Conservation (phyloP, 2,797 vertebrate genomes). For the Spinibarbus caldwelli region DNA sequence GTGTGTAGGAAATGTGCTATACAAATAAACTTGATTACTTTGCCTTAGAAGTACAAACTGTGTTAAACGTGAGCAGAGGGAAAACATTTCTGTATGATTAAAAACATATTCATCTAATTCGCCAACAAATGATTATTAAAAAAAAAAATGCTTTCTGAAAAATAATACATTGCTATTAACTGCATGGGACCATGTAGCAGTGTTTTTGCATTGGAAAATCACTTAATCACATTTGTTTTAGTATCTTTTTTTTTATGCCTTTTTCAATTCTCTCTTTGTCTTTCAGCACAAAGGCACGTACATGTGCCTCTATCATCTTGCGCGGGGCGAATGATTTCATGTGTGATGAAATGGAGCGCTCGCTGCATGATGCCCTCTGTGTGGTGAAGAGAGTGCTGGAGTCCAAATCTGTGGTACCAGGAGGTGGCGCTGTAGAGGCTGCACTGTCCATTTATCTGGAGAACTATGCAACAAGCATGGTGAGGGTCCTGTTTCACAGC, state of each 20-base stretch:
- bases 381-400: constrained; percentile 96
- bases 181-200: neutral
- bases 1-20: too few species aligned
- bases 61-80: too few species aligned
- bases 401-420: constrained; percentile 96
- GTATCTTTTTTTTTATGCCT: neutral
- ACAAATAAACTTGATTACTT: too few species aligned
- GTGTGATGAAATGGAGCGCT: constrained; percentile 99
- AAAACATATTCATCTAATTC: neutral
- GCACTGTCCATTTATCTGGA: constrained; percentile 97
- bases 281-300: constrained; percentile 94
- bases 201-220: too few species aligned
- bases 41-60: too few species aligned
- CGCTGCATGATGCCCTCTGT: constrained; percentile 94
- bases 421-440: constrained; percentile 96
- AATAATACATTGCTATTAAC: neutral
- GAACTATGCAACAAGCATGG: constrained; percentile 99
- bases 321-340: constrained; percentile 98
- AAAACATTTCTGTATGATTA: too few species aligned
- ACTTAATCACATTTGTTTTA: too few species aligned
- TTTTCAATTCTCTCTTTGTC: neutral
- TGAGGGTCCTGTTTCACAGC: constrained; percentile 67
- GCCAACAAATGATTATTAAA: too few species aligned
- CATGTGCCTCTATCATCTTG: constrained; percentile 91
- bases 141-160: neutral